These are phyloP conservation scores for Ammodytes marinus DNA, from an alignment of 2,113 vertebrate genomes.

Conservation along the genomic window DNA sequence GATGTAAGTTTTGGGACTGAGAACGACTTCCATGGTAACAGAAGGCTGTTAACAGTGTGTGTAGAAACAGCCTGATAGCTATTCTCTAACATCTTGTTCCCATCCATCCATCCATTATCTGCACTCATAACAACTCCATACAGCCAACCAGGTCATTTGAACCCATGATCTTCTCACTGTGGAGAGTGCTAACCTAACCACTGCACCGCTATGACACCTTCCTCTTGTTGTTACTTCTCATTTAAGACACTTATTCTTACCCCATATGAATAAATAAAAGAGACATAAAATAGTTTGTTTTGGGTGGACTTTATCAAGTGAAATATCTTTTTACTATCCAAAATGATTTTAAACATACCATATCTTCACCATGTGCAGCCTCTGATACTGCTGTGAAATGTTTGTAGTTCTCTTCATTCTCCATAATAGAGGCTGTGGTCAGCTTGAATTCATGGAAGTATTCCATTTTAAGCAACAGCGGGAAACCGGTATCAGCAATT, in stretches of 20 bases:
- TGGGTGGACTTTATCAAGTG: not conserved
- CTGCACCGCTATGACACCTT: not conserved
- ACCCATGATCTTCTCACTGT: not conserved
- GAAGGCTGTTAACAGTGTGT: not conserved
- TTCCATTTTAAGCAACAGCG: conserved; percentile 16
- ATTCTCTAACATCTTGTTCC: not conserved
- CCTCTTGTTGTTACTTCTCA: not conserved
- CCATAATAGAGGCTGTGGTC: conserved; percentile 18
- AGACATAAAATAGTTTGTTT: not conserved
- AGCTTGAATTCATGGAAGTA: conserved; percentile 24
- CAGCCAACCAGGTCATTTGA: not conserved
- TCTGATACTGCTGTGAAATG: not conserved
- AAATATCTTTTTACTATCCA: not conserved
- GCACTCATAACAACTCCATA: not conserved
- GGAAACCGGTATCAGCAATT: conserved; percentile 41
- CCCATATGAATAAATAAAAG: conserved; percentile 4
- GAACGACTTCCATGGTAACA: too few species aligned
- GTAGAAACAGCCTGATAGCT: not conserved
- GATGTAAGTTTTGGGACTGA: not conserved
- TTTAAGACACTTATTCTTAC: not conserved
- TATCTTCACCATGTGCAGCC: not conserved
- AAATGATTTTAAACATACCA: not conserved
- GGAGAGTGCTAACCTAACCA: not conserved
- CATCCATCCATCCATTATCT: not conserved
- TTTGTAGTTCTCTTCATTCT: not conserved